Base-by-base conservation (phyloP, 2,888 invertebrate species). In the Scaptomyza polygonia region DNA sequence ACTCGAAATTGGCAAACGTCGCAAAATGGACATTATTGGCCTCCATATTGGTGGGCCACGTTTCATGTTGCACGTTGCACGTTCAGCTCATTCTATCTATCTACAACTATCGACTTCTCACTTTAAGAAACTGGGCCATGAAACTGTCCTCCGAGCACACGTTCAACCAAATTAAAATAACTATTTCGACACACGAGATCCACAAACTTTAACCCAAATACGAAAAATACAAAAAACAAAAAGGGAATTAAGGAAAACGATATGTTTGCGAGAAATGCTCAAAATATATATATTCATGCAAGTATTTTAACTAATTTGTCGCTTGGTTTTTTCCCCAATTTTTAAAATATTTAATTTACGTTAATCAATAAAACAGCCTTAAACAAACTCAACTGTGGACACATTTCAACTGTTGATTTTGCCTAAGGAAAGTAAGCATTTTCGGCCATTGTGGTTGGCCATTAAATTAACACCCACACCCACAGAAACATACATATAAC, bases 1-100 rank as follows among this genome's bases (percentile, higher is more conserved):
- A 84, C 79, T 78, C 81, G 72, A 84, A 83, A 83, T 86, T 83
- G 82, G 85, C 82, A 84, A 80, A 86, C 82, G 82, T 86, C 82
- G 81, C 82, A 81, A 86, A 86, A 83, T 75, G 82, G 84, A 84
- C 82, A 84, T 82, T 81, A 86, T 86, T 83, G 84, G 84, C 85
- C 84, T 55, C 56, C 32, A 48, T 62, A 30, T 58, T 59, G 58
- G 16, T 3, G 44, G 53, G 34, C 53, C 70, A 66, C 61, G 67
- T 67, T 72, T 57, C 25, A 68, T 69, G 59, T 52, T 40, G 51
- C 43, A 61, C 61, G 58, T 59, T 47, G 39, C 30, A 47, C 47
- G 30, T 45, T 14, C 25, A 27, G 9, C 27, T 27, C 18, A n/a
- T 1, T 25, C 11, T 25, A n/a, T 8, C 12, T 4, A 16, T 2